Base-by-base conservation (phyloP, 2,797 vertebrate species). In the Arrhamphus sclerolepis region DNA sequence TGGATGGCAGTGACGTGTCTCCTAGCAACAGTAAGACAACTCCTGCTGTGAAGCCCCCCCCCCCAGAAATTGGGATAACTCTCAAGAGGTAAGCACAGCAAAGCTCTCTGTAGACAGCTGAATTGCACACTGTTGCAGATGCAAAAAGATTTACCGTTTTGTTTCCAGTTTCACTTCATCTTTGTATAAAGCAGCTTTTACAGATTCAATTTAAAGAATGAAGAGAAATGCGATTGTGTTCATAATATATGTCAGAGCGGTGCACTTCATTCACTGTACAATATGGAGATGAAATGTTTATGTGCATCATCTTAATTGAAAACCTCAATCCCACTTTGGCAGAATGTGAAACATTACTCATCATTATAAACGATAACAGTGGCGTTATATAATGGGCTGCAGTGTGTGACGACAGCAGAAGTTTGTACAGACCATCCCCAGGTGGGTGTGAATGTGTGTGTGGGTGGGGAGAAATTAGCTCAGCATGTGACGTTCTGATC, bases 401-500 rank as follows among this genome's bases (percentile, higher is more conserved):
- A 29, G 60, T 68, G 53, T 64, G 69, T 7, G 28, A 67, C 59
- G 66, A 66, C 78, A 84, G 62, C 62, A 56, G 70, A 53, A 67
- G 55, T 69, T 52, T 26, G 62, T 29, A 70, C 49, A 78, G 64
- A 49, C 2, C 5, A 78, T 69, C 26, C 46, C 18, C 18, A 60
- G 47, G 72, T 28, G 13, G 39, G 44, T 34, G 49, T 17, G 50
- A 41, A 49, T 39, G 47, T 34, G 46, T 52, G n/a, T n/a, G n/a
- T n/a, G n/a, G n/a, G 77, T 43, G 64, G 59, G 52, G 46, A 71
- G 62, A 74, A 82, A 78, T 75, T 19, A 66, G 55, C 60, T 84
- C 67, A 62, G 71, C 19, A 0, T 50, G 78, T 76, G 73, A 78
- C 70, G 71, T 51, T 70, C 59, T 51, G 44, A 66, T 81, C 61